These are phyloP conservation scores for Lithophane ornitopus DNA, from an alignment of 2,888 invertebrate species.

Conservation along the genomic window DNA sequence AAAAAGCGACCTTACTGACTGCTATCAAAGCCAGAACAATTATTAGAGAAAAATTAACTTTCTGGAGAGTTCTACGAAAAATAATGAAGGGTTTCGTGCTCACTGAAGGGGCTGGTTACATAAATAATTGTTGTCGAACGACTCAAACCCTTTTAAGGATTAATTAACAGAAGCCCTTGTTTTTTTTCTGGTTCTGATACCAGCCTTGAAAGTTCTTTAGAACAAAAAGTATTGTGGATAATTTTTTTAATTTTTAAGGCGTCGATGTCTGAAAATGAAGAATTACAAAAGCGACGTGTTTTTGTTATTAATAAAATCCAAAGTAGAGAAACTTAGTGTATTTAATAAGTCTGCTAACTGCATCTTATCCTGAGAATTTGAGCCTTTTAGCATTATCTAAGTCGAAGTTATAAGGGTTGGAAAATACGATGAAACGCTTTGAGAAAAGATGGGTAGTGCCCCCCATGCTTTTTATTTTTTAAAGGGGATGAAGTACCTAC, in stretches of 20 bases:
- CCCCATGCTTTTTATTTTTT: not conserved
- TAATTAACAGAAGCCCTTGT: constrained; percentile 54
- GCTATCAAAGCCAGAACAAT: constrained; percentile 68
- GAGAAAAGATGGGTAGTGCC: not conserved
- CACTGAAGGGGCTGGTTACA: constrained; percentile 44
- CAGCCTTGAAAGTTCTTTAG: constrained; percentile 36
- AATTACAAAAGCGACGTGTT: not conserved
- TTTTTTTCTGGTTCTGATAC: constrained; percentile 26
- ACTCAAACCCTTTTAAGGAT: constrained; percentile 56
- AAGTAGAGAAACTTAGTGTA: not conserved
- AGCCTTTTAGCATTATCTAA: not conserved
- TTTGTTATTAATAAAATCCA: not conserved
- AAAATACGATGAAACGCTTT: not conserved
- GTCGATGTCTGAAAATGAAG: not conserved
- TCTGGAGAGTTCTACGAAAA: constrained; percentile 65
- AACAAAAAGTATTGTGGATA: not conserved
- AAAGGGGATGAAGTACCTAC: not conserved
- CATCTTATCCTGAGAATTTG: not conserved
- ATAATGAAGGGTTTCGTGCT: constrained; percentile 68
- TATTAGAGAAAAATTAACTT: constrained; percentile 73
- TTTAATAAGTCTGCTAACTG: not conserved
- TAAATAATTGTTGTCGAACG: constrained; percentile 69
- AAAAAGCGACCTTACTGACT: constrained; percentile 46
- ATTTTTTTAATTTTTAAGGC: not conserved
- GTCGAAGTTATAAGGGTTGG: not conserved